A percentile compares a stretch with the other conserved stretches of the same genome.
These are phyloP conservation scores for Holacanthella duospinosa DNA, from an alignment of 2,888 invertebrate genomes.

Conservation along the genomic window DNA sequence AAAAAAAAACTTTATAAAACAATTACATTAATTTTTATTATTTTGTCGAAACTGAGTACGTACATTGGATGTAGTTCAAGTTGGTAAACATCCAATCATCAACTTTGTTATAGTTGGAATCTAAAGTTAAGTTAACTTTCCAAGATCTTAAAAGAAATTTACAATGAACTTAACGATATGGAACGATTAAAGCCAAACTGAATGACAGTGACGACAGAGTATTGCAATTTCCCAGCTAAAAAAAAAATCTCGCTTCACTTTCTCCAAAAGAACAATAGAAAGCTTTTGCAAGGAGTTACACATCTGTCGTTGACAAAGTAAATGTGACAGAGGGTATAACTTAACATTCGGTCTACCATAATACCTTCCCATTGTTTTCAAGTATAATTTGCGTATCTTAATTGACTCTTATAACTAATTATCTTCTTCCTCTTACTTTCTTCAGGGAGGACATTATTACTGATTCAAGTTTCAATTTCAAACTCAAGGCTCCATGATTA, in stretches of 20 bases:
- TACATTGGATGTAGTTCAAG: not conserved
- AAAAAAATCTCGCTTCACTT: no score
- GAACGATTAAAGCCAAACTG: no score
- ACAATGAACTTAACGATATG: no score
- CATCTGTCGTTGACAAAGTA: not conserved
- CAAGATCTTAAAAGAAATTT: no score
- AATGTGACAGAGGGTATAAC: not conserved
- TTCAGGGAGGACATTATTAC: no score
- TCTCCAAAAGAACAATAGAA: not conserved
- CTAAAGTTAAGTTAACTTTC: no score
- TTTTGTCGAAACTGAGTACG: not conserved
- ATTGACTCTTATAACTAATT: not conserved
- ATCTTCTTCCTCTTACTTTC: no score
- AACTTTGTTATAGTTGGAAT: no score
- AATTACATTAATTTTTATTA: not conserved
- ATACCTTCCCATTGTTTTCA: not conserved
- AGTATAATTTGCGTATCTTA: conserved; percentile 3
- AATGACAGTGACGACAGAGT: no score
- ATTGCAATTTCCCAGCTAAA: no score
- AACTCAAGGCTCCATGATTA: not conserved
- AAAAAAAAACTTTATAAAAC: not conserved
- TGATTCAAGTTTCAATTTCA: no score
- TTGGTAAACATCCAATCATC: not conserved
- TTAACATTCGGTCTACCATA: not conserved
- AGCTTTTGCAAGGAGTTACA: not conserved